Percentiles rank a stretch among this genome's conserved stretches.
Conservation (phyloP, 2,113 vertebrate species). For the Mormoops blainvillei region DNA sequence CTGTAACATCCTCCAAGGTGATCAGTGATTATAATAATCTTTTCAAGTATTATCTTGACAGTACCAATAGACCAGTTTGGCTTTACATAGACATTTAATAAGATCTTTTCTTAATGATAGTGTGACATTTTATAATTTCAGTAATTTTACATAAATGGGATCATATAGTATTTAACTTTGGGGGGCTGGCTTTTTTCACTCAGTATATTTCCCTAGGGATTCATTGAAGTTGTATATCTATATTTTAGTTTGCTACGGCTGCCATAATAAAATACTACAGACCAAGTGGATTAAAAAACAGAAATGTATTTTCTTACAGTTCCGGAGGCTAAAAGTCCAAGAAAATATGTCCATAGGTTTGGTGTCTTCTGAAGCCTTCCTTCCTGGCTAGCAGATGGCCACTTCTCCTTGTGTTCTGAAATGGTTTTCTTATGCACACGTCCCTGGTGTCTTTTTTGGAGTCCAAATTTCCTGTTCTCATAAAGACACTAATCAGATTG, state of each 20-base stretch:
- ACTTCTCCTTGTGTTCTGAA: background rate
- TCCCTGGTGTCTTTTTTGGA: background rate
- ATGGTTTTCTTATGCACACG: background rate
- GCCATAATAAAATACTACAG: background rate
- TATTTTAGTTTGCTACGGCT: background rate
- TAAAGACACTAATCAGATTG: background rate
- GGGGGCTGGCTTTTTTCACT: background rate
- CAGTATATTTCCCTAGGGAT: background rate
- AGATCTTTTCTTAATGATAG: background rate
- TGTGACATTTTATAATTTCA: background rate
- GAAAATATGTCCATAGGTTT: background rate
- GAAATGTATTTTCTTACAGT: background rate
- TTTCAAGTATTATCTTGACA: background rate
- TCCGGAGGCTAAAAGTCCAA: background rate
- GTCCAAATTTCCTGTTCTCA: background rate
- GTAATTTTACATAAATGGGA: background rate
- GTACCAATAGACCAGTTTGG: background rate
- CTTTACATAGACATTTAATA: background rate
- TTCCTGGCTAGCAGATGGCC: background rate
- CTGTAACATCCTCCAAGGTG: background rate
- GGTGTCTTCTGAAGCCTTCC: background rate
- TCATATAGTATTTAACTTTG: background rate
- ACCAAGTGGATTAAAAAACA: background rate
- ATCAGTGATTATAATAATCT: background rate
- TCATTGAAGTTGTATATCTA: background rate